Percentiles rank a stretch among this genome's conserved stretches.
These are phyloP conservation scores for Oppia nitens DNA, from an alignment of 1,140 invertebrate species.

Conservation along the genomic window DNA sequence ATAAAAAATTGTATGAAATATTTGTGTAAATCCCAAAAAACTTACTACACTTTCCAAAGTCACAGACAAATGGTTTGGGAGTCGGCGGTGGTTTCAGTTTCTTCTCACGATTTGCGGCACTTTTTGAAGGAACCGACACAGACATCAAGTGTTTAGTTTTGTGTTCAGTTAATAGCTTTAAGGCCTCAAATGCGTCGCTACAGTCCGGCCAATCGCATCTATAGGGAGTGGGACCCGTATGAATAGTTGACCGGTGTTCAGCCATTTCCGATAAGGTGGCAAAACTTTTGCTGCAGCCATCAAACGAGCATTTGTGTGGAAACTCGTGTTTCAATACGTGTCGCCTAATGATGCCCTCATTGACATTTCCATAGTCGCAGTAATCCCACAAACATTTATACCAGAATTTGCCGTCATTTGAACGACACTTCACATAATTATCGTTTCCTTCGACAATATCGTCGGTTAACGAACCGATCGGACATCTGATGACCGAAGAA, in stretches of 20 bases:
- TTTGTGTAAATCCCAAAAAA: too few species aligned
- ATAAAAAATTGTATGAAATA: too few species aligned
- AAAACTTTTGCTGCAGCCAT: background rate
- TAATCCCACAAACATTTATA: background rate
- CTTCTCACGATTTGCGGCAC: background rate
- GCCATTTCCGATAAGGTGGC: background rate
- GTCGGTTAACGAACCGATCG: background rate
- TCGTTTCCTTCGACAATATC: background rate
- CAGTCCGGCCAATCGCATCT: background rate
- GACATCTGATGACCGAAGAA: background rate
- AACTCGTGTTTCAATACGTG: background rate
- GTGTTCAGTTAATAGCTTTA: background rate
- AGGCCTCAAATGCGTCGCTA: background rate
- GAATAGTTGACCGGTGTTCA: background rate
- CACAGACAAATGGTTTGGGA: background rate
- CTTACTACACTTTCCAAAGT: background rate
- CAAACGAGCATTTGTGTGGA: background rate
- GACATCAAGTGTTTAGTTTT: background rate
- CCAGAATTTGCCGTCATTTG: background rate
- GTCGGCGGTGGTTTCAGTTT: background rate
- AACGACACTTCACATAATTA: background rate
- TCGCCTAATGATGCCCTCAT: background rate
- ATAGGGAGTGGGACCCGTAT: background rate
- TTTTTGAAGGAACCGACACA: background rate
- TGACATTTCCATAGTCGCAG: background rate